Evolutionary conservation across 2,888 invertebrate species (phyloP).

Genomic region (Sturmia bella): DNA sequence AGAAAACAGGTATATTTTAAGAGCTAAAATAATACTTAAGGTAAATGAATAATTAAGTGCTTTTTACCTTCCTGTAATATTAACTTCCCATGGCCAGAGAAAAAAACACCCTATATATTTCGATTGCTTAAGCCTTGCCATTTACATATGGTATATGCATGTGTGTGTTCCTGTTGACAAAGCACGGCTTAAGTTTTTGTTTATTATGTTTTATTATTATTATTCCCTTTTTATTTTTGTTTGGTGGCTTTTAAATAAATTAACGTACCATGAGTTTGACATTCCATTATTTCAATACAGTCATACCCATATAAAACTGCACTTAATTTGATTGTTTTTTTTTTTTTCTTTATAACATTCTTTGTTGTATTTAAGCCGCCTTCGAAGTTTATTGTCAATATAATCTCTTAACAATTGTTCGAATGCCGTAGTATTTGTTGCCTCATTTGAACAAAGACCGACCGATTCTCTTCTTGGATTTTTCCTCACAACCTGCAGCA

Average conservation of each 20-base stretch:
- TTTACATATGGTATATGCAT: too few relatives aligned
- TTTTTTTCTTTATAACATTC: neutral
- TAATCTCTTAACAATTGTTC: constrained; percentile 60
- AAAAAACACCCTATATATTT: too few relatives aligned
- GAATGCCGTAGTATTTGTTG: constrained; percentile 26
- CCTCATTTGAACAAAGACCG: constrained; percentile 3
- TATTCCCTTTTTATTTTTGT: too few relatives aligned
- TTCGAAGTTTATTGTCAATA: constrained; percentile 62
- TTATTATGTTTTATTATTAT: too few relatives aligned
- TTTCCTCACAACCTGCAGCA: constrained; percentile 17
- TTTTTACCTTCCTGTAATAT: too few relatives aligned
- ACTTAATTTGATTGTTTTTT: constrained; percentile 6
- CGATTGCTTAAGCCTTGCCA: too few relatives aligned
- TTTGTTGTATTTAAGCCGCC: constrained; percentile 50
- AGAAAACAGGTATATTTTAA: too few relatives aligned
- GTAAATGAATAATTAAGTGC: too few relatives aligned
- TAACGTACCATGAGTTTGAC: constrained; percentile 16
- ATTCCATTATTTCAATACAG: neutral
- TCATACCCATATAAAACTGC: constrained; percentile 6
- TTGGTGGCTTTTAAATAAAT: neutral
- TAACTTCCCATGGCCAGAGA: too few relatives aligned
- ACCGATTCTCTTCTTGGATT: neutral
- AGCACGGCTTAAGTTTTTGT: too few relatives aligned
- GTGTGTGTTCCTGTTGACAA: too few relatives aligned
- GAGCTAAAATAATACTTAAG: too few relatives aligned